A percentile compares a stretch with the other conserved stretches of the same genome.
These are phyloP conservation scores for Habropoda laboriosa DNA, from an alignment of 1,140 invertebrate species.

Conservation along the genomic window DNA sequence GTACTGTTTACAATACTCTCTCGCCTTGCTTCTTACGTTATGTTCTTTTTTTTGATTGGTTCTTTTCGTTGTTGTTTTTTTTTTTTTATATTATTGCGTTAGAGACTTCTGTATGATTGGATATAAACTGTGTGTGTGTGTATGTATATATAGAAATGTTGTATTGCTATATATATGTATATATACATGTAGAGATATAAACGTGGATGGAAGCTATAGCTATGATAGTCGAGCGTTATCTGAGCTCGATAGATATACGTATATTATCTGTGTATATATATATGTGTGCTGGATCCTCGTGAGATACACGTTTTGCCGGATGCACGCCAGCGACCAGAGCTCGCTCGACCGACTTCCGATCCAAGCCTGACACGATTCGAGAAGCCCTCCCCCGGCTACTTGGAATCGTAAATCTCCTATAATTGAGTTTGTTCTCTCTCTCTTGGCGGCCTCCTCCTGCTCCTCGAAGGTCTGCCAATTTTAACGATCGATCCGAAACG, in stretches of 20 bases:
- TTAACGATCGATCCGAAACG: neutral
- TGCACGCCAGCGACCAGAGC: constrained; percentile 26
- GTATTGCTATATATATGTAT: neutral
- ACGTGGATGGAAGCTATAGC: neutral
- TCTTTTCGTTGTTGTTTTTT: too few relatives aligned
- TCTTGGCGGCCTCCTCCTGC: too few relatives aligned
- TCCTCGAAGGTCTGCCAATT: constrained; percentile 19
- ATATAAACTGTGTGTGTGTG: constrained; percentile 32
- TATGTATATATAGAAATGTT: neutral
- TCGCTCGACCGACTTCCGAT: constrained; percentile 16
- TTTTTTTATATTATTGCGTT: neutral
- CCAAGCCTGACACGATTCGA: constrained; percentile 11
- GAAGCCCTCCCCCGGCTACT: neutral
- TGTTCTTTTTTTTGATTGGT: neutral
- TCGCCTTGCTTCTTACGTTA: constrained; percentile 14
- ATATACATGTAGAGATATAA: too few relatives aligned
- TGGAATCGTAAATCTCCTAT: constrained; percentile 31
- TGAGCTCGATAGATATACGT: neutral
- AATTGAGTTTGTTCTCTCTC: constrained; percentile 17
- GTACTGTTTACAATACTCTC: neutral
- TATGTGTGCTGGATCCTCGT: constrained; percentile 20
- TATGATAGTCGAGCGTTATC: neutral
- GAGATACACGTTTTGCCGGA: constrained; percentile 25
- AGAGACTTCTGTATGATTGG: constrained; percentile 23
- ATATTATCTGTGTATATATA: neutral